A percentile compares a stretch with the other conserved stretches of the same genome.
These are phyloP conservation scores for Geotrupes spiniger DNA, from an alignment of 2,888 invertebrate genomes.

Conservation along the genomic window DNA sequence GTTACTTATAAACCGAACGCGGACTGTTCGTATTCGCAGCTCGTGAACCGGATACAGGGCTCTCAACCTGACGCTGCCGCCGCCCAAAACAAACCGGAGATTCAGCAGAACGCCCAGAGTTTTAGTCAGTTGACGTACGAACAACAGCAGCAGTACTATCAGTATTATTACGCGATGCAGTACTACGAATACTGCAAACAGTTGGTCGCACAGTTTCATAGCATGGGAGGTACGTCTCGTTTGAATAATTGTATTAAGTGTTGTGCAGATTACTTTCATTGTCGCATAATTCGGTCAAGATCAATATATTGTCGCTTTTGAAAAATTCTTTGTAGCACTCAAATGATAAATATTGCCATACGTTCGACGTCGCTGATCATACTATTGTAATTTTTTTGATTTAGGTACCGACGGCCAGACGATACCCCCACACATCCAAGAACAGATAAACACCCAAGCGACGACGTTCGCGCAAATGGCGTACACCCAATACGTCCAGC, in stretches of 20 bases:
- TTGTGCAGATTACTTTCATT: not conserved
- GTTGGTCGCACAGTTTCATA: slow-evolving; percentile 34
- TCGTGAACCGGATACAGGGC: slow-evolving; percentile 83
- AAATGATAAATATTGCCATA: no score
- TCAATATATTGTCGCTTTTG: no score
- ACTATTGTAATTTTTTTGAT: no score
- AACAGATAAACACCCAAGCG: slow-evolving; percentile 29
- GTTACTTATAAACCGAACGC: slow-evolving; percentile 78
- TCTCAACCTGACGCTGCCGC: slow-evolving; percentile 21
- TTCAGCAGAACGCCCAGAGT: slow-evolving; percentile 28
- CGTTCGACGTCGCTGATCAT: no score
- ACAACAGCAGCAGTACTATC: slow-evolving; percentile 46
- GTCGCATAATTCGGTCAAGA: no score
- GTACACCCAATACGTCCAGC: slow-evolving; percentile 43
- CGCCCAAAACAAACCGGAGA: slow-evolving; percentile 12
- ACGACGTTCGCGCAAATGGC: slow-evolving; percentile 34
- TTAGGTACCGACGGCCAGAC: slow-evolving; percentile 21
- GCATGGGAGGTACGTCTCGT: slow-evolving; percentile 20
- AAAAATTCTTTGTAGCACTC: no score
- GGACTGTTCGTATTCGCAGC: slow-evolving; percentile 83
- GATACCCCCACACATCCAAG: slow-evolving; percentile 17
- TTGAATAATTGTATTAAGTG: not conserved
- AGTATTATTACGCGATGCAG: slow-evolving; percentile 46
- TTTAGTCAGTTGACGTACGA: slow-evolving; percentile 40
- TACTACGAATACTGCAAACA: slow-evolving; percentile 50